Evolutionary conservation across 2,888 invertebrate genomes (phyloP).

Genomic region (Limnephilus lunatus): DNA sequence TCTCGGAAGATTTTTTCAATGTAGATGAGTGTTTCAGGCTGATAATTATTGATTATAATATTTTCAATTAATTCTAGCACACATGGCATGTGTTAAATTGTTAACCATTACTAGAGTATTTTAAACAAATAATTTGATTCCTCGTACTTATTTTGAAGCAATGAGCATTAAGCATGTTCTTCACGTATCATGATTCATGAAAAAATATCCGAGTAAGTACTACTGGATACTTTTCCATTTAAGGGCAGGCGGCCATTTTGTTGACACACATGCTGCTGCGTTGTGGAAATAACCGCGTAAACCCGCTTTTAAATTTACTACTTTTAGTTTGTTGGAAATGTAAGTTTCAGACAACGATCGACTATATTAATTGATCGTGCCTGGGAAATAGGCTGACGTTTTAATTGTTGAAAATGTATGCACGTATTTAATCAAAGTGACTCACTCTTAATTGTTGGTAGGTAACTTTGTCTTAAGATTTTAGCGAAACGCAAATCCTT

Average conservation of each 20-base stretch:
- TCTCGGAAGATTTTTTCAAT: no score
- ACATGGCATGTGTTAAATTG: neutral
- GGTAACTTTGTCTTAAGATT: neutral
- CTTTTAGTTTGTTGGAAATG: neutral
- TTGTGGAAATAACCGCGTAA: constrained; percentile 1
- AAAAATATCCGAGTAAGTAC: neutral
- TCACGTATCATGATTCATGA: neutral
- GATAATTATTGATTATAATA: no score
- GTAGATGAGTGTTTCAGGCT: no score
- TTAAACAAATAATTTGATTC: neutral
- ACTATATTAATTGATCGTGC: neutral
- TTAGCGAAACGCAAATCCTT: neutral
- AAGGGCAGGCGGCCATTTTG: constrained; percentile 23
- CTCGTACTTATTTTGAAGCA: neutral
- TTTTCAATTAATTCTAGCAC: no score
- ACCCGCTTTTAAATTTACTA: constrained; percentile 15
- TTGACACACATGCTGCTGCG: constrained; percentile 20
- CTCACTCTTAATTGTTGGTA: neutral
- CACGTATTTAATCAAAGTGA: neutral
- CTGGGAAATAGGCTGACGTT: neutral
- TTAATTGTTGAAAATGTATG: neutral
- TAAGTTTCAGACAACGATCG: neutral
- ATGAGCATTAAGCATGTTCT: neutral
- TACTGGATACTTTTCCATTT: constrained; percentile 10
- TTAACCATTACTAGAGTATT: neutral